Evolutionary conservation across 2,888 invertebrate genomes (phyloP).

Genomic region (Agrochola macilenta): DNA sequence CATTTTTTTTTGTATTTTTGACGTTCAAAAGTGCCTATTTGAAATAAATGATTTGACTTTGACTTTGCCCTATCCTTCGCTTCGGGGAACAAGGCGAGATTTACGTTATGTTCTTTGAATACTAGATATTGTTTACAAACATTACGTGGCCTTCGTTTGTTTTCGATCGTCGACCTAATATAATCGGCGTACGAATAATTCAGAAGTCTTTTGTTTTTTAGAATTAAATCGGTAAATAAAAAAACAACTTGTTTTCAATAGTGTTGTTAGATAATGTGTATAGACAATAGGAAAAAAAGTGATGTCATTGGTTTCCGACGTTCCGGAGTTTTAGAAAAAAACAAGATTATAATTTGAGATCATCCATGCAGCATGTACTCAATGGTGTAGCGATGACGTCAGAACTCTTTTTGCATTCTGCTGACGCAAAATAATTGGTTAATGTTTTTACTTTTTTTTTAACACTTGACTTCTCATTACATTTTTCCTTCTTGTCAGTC

Average conservation of each 20-base stretch:
- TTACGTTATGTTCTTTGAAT: conserved; percentile 30
- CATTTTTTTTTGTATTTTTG: too few species aligned
- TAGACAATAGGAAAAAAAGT: conserved; percentile 9
- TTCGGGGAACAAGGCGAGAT: too few species aligned
- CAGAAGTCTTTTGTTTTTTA: conserved; percentile 15
- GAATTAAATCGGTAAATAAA: conserved; percentile 16
- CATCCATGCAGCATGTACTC: too few species aligned
- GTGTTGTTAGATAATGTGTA: neutral
- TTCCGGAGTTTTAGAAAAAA: neutral
- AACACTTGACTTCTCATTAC: neutral
- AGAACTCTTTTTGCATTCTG: neutral
- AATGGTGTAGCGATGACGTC: neutral
- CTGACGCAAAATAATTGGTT: neutral
- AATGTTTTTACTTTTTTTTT: neutral
- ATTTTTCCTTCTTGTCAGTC: neutral
- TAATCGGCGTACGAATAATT: conserved; percentile 23
- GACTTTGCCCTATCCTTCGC: too few species aligned
- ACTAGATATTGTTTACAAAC: conserved; percentile 50
- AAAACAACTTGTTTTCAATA: conserved; percentile 12
- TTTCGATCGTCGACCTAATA: conserved; percentile 41
- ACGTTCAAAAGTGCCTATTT: too few species aligned
- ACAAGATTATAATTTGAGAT: too few species aligned
- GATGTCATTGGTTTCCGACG: neutral
- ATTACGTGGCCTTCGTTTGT: conserved; percentile 49
- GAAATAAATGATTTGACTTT: too few species aligned